These are phyloP conservation scores for Oreochromis niloticus DNA, from an alignment of 2,113 vertebrate genomes.

Conservation along the genomic window DNA sequence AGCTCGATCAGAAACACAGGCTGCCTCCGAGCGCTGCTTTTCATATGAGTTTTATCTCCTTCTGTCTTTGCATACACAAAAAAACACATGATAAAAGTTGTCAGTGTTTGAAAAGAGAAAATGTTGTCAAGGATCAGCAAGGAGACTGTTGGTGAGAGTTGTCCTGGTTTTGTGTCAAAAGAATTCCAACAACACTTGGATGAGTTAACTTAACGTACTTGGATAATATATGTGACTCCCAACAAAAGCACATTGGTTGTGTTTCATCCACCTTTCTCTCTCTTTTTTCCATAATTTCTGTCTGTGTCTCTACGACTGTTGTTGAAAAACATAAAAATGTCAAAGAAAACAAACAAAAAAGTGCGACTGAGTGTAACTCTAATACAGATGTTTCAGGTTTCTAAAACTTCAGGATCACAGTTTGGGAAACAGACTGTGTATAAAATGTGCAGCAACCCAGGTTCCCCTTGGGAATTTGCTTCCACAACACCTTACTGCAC, in stretches of 20 bases:
- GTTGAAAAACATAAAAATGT: not conserved
- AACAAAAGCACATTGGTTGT: not conserved
- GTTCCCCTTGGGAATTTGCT: not conserved
- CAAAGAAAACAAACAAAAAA: not conserved
- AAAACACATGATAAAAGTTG: not conserved
- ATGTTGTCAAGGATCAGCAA: not conserved
- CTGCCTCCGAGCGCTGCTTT: not conserved
- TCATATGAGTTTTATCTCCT: not conserved
- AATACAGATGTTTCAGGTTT: not conserved
- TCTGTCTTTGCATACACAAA: not conserved
- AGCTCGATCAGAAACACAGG: not conserved
- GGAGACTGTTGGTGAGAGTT: not conserved
- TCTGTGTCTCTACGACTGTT: not conserved
- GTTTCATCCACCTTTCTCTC: not conserved
- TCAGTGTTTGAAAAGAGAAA: not conserved
- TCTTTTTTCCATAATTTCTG: not conserved
- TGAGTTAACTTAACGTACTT: not conserved
- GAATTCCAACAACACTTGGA: not conserved
- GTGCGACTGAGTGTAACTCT: not conserved
- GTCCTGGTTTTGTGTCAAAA: not conserved
- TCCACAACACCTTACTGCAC: not conserved
- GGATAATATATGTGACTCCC: not conserved
- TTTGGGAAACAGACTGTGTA: not conserved
- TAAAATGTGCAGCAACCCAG: not conserved
- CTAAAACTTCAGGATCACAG: not conserved